A percentile compares a stretch with the other conserved stretches of the same genome.
These are phyloP conservation scores for Lepidochitona cinerea DNA, from an alignment of 2,888 invertebrate genomes.

Conservation along the genomic window DNA sequence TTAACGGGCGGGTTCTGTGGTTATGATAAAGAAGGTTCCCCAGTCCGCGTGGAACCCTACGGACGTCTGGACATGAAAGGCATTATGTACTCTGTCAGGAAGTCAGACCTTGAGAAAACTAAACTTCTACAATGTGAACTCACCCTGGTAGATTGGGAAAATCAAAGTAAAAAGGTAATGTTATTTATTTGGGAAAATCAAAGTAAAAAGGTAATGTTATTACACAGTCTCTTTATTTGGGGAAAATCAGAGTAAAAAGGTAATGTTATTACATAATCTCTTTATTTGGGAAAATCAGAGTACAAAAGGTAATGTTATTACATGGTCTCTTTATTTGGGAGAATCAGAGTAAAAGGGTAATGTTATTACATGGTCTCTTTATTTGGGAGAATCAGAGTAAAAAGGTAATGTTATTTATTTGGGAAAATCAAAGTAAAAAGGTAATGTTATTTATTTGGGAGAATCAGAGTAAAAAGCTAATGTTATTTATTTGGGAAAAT, in stretches of 20 bases:
- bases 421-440: not conserved
- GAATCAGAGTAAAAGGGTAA: too few species aligned
- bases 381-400: not conserved
- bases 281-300: not conserved
- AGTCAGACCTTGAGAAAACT: conserved; percentile 64
- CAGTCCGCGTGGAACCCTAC: conserved; percentile 63
- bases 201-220: not conserved
- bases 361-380: too few species aligned
- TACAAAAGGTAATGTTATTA: not conserved
- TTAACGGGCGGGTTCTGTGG: conserved; percentile 67
- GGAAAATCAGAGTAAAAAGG: not conserved
- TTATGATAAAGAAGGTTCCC: conserved; percentile 67
- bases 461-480: not conserved
- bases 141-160: conserved; percentile 59
- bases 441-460: not conserved
- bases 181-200: not conserved
- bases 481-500: too few species aligned
- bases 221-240: not conserved
- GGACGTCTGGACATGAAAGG: conserved; percentile 70
- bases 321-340: too few species aligned
- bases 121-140: conserved; percentile 65
- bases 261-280: not conserved
- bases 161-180: conserved; percentile 60
- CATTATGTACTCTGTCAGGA: conserved; percentile 63
- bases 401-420: not conserved